Evolutionary conservation across 1,140 invertebrate species (phyloP), one percentile per base, ranked within the genome.

Genomic region (Melanaphis sacchari): DNA sequence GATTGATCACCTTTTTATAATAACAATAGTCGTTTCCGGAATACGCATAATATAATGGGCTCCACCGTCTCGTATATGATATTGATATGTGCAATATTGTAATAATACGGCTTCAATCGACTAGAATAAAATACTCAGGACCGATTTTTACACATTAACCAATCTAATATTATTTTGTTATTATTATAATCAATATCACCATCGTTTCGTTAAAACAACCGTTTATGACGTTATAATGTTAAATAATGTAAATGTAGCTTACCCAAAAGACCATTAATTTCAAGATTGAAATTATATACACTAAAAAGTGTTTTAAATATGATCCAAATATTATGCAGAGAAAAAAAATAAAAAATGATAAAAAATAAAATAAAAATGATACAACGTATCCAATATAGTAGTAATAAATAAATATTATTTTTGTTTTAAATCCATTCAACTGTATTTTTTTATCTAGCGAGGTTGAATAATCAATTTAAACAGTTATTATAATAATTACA

Each of bases 11-110:
- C 85, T 87, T 87, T 87, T 15, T 15, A n/a, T 46, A 52, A 89
- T 49, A 88, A 52, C 87, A 89, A 89, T 89, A 89, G 87, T 41
- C 6, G 46, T 52, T 89, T 89, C 46, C 46, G 43, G 87, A 52
- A 89, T 38, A 89, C 46, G 87, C 46, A 40, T 82, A 76, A 66
- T 31, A 31, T 31, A 59, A 66, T 66, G 31, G 11, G 31, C 59
- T 21, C 59, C 59, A 36, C 31, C n/a, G 59, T 76, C 59, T 76
- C n/a, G 59, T 36, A 3, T 36, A 6, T 76, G 31, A 76, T 76
- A 76, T 76, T 76, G 59, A 76, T 76, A 76, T 76, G 15, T 36
- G 59, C 18, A n/a, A n/a, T n/a, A n/a, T 76, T 31, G 11, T 18
- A 76, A 76, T 36, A 76, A n/a, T 76, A 59, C 59, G 59, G 59